Conservation (phyloP, 2,113 vertebrate genomes). For the Lepus americanus region DNA sequence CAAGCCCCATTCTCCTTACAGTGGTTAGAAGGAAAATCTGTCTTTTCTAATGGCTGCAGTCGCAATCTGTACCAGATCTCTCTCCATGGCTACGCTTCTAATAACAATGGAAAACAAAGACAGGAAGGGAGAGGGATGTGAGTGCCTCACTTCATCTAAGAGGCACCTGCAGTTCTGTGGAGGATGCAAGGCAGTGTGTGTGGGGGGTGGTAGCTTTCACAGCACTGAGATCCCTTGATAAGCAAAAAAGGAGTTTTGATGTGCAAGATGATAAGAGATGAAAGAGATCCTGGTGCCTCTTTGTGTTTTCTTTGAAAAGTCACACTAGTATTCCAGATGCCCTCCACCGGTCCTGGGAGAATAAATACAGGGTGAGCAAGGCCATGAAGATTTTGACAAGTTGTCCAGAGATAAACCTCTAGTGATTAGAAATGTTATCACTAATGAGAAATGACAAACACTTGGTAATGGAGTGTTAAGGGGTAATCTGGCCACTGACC, state of each 20-base stretch:
- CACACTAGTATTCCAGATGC: slow-evolving; percentile 34
- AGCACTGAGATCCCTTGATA: slow-evolving; percentile 53
- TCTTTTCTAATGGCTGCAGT: slow-evolving; percentile 68
- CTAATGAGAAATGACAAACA: slow-evolving; percentile 67
- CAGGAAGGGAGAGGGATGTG: slow-evolving; percentile 35
- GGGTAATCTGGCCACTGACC: slow-evolving; percentile 8
- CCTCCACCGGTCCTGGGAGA: slow-evolving; percentile 22
- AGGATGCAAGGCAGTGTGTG: background rate
- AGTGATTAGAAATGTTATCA: slow-evolving; percentile 23
- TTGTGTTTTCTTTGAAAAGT: slow-evolving; percentile 66
- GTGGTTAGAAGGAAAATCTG: slow-evolving; percentile 63
- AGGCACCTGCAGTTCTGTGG: slow-evolving; percentile 65
- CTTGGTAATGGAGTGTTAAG: slow-evolving; percentile 55
- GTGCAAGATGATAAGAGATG: slow-evolving; percentile 61
- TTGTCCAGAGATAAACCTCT: slow-evolving; percentile 28
- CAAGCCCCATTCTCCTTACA: slow-evolving; percentile 50
- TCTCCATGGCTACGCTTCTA: slow-evolving; percentile 71
- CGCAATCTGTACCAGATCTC: slow-evolving; percentile 66
- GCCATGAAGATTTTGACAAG: slow-evolving; percentile 49
- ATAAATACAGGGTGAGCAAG: slow-evolving; percentile 44
- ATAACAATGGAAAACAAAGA: slow-evolving; percentile 75
- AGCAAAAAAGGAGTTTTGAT: slow-evolving; percentile 64
- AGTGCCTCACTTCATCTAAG: slow-evolving; percentile 52
- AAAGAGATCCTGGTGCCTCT: slow-evolving; percentile 51
- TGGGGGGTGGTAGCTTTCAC: background rate